Evolutionary conservation across 2,113 vertebrate genomes (phyloP).

Genomic region (Cyprinodon brontotheroides): DNA sequence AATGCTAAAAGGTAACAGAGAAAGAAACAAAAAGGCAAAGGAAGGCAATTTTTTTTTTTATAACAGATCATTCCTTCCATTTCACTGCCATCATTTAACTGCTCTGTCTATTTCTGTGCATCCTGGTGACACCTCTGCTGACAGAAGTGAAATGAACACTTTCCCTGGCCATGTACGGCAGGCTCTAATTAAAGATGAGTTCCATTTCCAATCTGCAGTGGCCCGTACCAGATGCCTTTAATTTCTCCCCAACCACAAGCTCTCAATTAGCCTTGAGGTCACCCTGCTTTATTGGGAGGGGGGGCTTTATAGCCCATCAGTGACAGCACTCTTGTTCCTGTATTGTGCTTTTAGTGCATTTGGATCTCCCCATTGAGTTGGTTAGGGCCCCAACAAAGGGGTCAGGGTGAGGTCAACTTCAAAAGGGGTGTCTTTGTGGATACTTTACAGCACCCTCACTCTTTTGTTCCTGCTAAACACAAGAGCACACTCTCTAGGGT

Average conservation of each 20-base stretch:
- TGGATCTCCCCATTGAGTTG: constrained; percentile 75
- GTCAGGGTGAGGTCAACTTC: constrained; percentile 76
- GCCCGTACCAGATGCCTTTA: constrained; percentile 61
- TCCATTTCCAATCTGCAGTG: constrained; percentile 44
- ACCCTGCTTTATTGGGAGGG: constrained; percentile 72
- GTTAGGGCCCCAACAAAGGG: constrained; percentile 73
- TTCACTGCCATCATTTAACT: constrained; percentile 14
- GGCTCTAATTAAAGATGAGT: constrained; percentile 54
- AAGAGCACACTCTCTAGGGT: constrained; percentile 61
- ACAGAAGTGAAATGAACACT: constrained; percentile 27
- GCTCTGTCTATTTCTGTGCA: constrained; percentile 2
- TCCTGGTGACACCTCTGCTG: constrained; percentile 45
- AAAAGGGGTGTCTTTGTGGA: constrained; percentile 58
- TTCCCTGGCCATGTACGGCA: constrained; percentile 26
- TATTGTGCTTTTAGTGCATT: constrained; percentile 71
- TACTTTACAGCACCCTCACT: constrained; percentile 69
- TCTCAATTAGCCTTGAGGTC: constrained; percentile 77
- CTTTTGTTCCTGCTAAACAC: constrained; percentile 62
- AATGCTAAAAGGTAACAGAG: constrained; percentile 5
- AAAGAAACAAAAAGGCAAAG: constrained; percentile 4
- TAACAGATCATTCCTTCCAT: constrained; percentile 5
- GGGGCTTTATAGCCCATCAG: constrained; percentile 48
- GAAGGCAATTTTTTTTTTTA: constrained; percentile 1
- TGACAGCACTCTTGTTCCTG: constrained; percentile 59
- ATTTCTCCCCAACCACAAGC: constrained; percentile 64